Conservation (phyloP, 2,888 invertebrate species). For the Drosophila nigricruria region DNA sequence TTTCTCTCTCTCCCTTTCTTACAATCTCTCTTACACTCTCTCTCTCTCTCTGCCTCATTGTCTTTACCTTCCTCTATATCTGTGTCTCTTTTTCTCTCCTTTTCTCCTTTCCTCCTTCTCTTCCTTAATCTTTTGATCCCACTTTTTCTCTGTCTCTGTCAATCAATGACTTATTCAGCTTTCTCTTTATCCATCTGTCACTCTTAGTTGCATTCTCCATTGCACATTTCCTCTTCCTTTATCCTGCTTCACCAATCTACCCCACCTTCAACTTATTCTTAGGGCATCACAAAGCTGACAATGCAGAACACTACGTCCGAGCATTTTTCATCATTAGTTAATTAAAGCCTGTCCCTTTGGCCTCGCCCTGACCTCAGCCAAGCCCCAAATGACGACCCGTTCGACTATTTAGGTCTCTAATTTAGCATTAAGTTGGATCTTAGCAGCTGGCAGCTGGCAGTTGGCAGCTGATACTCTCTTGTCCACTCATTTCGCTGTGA, state of each 20-base stretch:
- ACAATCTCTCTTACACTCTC: neutral
- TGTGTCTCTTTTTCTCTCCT: neutral
- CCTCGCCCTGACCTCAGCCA: neutral
- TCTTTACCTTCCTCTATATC: neutral
- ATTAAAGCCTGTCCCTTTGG: constrained; percentile 46
- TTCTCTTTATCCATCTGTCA: neutral
- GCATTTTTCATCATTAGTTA: constrained; percentile 77
- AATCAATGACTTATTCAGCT: neutral
- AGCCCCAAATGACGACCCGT: neutral
- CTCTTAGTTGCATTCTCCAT: neutral
- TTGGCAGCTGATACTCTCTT: constrained; percentile 33
- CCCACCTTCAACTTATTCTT: fast-evolving
- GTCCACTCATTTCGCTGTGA: constrained; percentile 13
- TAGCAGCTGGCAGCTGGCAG: constrained; percentile 45
- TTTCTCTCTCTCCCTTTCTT: neutral
- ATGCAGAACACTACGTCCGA: constrained; percentile 8
- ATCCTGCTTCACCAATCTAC: neutral
- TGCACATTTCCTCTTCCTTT: neutral
- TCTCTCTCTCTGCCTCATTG: neutral
- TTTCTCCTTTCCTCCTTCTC: neutral
- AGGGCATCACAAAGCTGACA: constrained; percentile 20
- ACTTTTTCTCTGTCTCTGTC: neutral
- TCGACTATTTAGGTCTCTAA: constrained; percentile 44
- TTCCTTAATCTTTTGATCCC: neutral
- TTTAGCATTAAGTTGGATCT: constrained; percentile 78